A percentile compares a stretch with the other conserved stretches of the same genome.
phyloP scores from a whole-genome alignment of 1,140 invertebrate species.

The Lepeophtheirus salmonis region DNA sequence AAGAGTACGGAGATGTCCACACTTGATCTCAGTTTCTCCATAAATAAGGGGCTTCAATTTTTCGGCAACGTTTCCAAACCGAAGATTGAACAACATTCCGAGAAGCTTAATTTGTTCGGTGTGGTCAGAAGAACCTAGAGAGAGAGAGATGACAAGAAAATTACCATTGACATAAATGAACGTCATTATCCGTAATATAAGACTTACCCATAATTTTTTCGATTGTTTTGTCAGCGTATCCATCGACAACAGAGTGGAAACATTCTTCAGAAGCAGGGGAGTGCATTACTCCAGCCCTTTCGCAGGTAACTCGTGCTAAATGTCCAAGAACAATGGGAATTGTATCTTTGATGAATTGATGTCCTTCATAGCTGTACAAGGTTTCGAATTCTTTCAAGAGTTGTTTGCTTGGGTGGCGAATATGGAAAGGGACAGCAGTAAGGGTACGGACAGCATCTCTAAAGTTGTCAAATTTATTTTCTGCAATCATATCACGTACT shows the following conservation, averaged over 20 bases:
- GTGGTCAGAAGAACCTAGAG: not conserved
- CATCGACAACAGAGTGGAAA: not conserved
- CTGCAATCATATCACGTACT: slow-evolving; percentile 5
- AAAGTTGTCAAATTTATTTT: slow-evolving; percentile 11
- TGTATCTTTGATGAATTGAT: slow-evolving; percentile 5
- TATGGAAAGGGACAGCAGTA: slow-evolving; percentile 9
- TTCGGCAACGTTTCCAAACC: not conserved
- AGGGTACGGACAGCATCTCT: slow-evolving; percentile 5
- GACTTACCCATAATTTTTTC: not conserved
- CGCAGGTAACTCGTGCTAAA: slow-evolving; percentile 8
- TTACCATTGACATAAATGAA: not conserved
- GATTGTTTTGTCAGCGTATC: not conserved
- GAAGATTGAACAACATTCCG: not conserved
- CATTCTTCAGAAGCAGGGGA: slow-evolving; percentile 6
- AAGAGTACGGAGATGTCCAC: not conserved
- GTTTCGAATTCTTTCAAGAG: slow-evolving; percentile 10
- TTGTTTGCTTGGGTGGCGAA: slow-evolving; percentile 11
- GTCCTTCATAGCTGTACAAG: not conserved
- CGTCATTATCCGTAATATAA: not conserved
- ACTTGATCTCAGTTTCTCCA: slow-evolving; percentile 1
- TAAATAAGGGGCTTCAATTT: not conserved
- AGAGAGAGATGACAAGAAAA: not conserved
- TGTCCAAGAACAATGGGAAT: slow-evolving; percentile 15
- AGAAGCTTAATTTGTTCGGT: not conserved
- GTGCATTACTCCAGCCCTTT: not conserved